A percentile compares a stretch with the other conserved stretches of the same genome.
These are phyloP conservation scores for Girardinus metallicus DNA, from an alignment of 2,797 vertebrate species.

Conservation along the genomic window DNA sequence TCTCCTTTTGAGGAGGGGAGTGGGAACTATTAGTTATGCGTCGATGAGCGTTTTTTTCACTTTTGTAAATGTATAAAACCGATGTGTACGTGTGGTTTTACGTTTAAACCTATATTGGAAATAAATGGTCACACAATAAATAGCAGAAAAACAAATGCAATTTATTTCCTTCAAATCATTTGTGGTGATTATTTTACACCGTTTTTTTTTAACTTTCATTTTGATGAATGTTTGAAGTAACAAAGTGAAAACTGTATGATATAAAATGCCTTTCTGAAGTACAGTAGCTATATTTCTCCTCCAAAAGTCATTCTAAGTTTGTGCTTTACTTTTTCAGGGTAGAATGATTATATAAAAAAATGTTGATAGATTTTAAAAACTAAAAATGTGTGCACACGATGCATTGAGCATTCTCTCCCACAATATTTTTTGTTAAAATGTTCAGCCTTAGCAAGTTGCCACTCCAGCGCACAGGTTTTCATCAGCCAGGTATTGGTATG, in stretches of 20 bases:
- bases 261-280: neutral
- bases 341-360: neutral
- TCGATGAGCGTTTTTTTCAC: constrained; percentile 13
- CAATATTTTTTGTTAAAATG: neutral
- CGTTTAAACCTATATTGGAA: neutral
- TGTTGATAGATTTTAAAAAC: neutral
- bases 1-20: constrained; percentile 27
- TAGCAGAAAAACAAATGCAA: neutral
- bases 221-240: neutral
- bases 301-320: neutral
- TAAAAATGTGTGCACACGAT: neutral
- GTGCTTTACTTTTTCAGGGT: neutral
- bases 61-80: constrained; percentile 19
- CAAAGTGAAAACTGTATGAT: neutral
- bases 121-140: neutral
- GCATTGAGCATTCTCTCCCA: neutral
- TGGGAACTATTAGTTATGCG: constrained; percentile 50
- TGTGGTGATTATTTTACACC: neutral
- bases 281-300: neutral
- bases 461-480: neutral
- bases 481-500: too few species aligned
- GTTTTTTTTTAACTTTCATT: neutral
- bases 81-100: neutral
- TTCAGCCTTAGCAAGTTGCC: neutral
- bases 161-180: neutral